Evolutionary conservation across 2,888 invertebrate genomes (phyloP), one percentile per base, ranked within the genome.

Genomic region (Pseudoips prasinana): DNA sequence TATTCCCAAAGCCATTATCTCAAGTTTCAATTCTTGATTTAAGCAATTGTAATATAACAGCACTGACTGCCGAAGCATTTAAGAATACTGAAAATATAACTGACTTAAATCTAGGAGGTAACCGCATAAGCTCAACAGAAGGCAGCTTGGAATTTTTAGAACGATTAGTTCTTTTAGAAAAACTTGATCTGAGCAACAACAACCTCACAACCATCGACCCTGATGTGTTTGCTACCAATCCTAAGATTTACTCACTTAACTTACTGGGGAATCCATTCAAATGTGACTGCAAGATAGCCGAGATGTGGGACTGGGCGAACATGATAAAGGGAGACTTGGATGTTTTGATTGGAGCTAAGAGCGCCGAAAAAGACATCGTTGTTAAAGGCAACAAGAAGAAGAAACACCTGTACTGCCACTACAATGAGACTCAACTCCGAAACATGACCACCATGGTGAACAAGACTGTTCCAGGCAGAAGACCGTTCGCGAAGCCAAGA

Each of bases 291-390:
- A 90, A 91, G 43, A 90, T 94, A 10, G 91, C 91, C 0, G 92
- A 92, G 36, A 90, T 93, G 85, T 94, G 94, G 94, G 91, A 92
- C 53, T 94, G 94, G 94, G 93, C 93, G 0, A 79, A 91, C 20
- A 89, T 92, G 71, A 90, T 90, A 19, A 92, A 92, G 57, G 91
- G 91, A 7, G 91, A 93, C 53, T 72, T 93, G 25, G 89, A 91
- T 39, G 90, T 93, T 14, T 80, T 94, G 19, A 86, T 92, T 8
- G 93, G 93, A 22, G 92, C 93, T 1, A 92, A 92, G 49, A 89
- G 91, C 22, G 90, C 90, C 2, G 91, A 91, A 22, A 90, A 91
- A 44, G 91, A 92, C 44, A 91, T 92, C 14, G 89, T 90, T 0
- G 88, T 91, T 0, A 92, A 92, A 38, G 92, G 91, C 10, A 90